Conservation (phyloP, 2,113 vertebrate species). For the Chinchilla lanigera region DNA sequence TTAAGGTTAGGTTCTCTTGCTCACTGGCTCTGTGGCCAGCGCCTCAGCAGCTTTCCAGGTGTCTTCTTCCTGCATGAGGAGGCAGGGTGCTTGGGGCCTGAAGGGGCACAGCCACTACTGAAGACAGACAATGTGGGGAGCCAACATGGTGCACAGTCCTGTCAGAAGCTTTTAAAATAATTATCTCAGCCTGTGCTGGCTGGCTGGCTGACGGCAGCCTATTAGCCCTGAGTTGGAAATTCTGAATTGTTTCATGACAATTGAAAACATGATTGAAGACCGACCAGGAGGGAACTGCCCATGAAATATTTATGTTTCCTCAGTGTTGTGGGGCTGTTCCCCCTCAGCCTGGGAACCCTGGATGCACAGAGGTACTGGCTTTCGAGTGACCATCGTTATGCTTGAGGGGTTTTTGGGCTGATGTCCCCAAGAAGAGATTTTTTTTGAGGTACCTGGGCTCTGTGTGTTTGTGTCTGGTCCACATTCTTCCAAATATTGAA, state of each 20-base stretch:
- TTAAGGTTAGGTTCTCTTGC: neutral
- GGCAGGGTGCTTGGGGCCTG: neutral
- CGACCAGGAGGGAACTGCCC: conserved; percentile 62
- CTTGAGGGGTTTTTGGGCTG: neutral
- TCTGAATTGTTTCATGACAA: conserved; percentile 79
- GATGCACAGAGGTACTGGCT: neutral
- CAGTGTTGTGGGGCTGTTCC: neutral
- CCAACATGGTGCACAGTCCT: neutral
- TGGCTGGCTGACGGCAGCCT: conserved; percentile 69
- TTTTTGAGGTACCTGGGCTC: neutral
- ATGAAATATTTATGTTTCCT: conserved; percentile 79
- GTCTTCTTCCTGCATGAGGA: neutral
- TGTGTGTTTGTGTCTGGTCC: neutral
- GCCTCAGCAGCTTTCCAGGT: neutral
- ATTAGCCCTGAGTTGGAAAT: conserved; percentile 75
- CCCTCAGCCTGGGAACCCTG: neutral
- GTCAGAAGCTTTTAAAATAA: conserved; percentile 82
- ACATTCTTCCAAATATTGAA: neutral
- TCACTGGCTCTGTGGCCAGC: neutral
- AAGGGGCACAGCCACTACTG: neutral
- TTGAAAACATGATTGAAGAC: conserved; percentile 64
- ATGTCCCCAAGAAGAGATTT: neutral
- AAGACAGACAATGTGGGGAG: conserved; percentile 54
- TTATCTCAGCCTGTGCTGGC: conserved; percentile 73
- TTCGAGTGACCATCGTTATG: neutral